These are phyloP conservation scores for Manis crassicaudata DNA, from an alignment of 2,797 vertebrate species.

Conservation along the genomic window DNA sequence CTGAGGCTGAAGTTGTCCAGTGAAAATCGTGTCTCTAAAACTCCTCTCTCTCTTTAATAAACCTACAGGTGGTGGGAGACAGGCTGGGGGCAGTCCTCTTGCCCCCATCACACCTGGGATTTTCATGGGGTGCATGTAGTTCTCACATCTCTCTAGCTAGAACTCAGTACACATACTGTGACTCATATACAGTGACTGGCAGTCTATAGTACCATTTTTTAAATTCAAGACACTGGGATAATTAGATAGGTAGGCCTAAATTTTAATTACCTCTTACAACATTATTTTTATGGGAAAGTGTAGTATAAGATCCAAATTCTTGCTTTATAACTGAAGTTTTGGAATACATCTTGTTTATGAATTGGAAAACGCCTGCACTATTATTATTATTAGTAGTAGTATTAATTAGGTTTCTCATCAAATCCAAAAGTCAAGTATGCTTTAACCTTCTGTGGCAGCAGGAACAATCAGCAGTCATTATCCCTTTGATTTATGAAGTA, in stretches of 20 bases:
- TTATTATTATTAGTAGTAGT: background rate
- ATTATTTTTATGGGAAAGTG: background rate
- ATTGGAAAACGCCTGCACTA: background rate
- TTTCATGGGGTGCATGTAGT: background rate
- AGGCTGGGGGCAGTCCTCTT: background rate
- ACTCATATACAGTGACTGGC: background rate
- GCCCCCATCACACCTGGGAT: background rate
- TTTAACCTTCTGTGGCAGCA: background rate
- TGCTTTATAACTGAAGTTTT: background rate
- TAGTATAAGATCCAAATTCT: background rate
- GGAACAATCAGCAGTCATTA: background rate
- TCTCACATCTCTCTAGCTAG: background rate
- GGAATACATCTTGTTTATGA: background rate
- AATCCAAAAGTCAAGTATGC: background rate
- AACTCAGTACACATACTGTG: background rate
- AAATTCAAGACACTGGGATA: background rate
- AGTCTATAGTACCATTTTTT: background rate
- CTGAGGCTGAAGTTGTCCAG: background rate
- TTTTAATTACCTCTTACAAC: background rate
- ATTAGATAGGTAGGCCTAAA: background rate
- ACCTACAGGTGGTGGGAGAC: background rate
- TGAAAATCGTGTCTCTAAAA: background rate
- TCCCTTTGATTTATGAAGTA: background rate
- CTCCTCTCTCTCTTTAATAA: background rate
- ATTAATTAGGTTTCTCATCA: slow-evolving; percentile 21